Evolutionary conservation across 2,888 invertebrate genomes (phyloP).

Genomic region (Eugnorisma glareosa): DNA sequence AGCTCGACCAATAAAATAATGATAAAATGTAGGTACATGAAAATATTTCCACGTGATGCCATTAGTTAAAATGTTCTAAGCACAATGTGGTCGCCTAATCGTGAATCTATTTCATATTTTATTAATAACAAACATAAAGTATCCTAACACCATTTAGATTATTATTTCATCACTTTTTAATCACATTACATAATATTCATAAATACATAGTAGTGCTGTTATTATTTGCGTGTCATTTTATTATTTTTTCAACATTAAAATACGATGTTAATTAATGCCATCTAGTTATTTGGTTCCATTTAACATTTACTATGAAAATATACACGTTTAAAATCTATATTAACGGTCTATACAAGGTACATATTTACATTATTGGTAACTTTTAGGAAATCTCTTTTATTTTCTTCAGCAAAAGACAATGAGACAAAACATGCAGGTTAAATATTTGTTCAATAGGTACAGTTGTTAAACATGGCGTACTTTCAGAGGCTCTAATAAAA

Average conservation of each 20-base stretch:
- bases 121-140: conserved; percentile 56
- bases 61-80: conserved; percentile 54
- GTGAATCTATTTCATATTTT: conserved; percentile 39
- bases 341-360: conserved; percentile 74
- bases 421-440: conserved; percentile 35
- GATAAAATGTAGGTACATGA: conserved; percentile 56
- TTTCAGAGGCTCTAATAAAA: no score
- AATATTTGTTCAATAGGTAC: no score
- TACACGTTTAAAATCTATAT: conserved; percentile 85
- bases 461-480: no score
- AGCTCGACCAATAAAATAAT: conserved; percentile 75
- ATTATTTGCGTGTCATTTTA: conserved; percentile 58
- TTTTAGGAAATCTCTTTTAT: conserved; percentile 70
- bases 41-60: conserved; percentile 62
- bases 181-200: conserved; percentile 66
- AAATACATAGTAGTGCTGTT: conserved; percentile 58
- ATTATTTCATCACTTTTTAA: conserved; percentile 69
- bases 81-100: conserved; percentile 44
- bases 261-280: conserved; percentile 61
- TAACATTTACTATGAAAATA: conserved; percentile 90
- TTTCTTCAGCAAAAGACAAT: conserved; percentile 49
- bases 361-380: conserved; percentile 78
- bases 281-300: conserved; percentile 89
- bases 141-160: conserved; percentile 55
- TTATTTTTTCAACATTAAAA: conserved; percentile 46